Percentiles rank a stretch among this genome's conserved stretches.
Conservation (phyloP, 2,888 invertebrate genomes). For the Volucella inflata region DNA sequence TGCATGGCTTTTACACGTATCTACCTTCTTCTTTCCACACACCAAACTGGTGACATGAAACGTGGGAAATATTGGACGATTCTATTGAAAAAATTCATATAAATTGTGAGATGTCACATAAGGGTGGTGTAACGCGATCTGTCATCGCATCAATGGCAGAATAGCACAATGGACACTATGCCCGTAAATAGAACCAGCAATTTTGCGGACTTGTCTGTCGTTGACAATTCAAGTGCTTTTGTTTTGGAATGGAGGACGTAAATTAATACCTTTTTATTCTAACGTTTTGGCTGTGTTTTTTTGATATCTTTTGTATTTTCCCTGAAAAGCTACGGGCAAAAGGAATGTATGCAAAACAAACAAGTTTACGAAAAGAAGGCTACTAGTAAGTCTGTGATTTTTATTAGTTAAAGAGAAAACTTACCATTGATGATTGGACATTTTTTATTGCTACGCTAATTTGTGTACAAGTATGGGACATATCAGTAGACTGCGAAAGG, state of each 20-base stretch:
- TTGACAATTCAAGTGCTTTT: constrained; percentile 26
- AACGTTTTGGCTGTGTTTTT: too few relatives aligned
- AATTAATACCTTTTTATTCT: constrained; percentile 1
- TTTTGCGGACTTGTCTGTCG: constrained; percentile 1
- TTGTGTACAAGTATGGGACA: constrained; percentile 24
- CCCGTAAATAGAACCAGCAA: background rate
- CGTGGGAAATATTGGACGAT: constrained; percentile 53
- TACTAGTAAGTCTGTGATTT: constrained; percentile 22
- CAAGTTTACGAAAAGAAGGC: background rate
- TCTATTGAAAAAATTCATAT: constrained; percentile 26
- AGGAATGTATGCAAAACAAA: background rate
- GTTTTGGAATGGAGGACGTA: constrained; percentile 19
- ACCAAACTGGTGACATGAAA: constrained; percentile 22
- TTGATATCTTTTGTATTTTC: background rate
- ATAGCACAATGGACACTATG: constrained; percentile 28
- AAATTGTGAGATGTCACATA: constrained; percentile 24
- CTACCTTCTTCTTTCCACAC: background rate
- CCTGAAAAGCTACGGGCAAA: constrained; percentile 9
- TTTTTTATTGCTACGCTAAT: constrained; percentile 38
- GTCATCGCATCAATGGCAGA: constrained; percentile 18
- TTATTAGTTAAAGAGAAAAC: constrained; percentile 5
- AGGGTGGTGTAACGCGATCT: constrained; percentile 49
- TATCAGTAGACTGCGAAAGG: constrained; percentile 2
- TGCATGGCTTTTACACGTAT: constrained; percentile 42
- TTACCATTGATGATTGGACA: background rate